These are phyloP conservation scores for Ditylenchus weischeri DNA, from an alignment of 2,888 invertebrate species.

Conservation along the genomic window DNA sequence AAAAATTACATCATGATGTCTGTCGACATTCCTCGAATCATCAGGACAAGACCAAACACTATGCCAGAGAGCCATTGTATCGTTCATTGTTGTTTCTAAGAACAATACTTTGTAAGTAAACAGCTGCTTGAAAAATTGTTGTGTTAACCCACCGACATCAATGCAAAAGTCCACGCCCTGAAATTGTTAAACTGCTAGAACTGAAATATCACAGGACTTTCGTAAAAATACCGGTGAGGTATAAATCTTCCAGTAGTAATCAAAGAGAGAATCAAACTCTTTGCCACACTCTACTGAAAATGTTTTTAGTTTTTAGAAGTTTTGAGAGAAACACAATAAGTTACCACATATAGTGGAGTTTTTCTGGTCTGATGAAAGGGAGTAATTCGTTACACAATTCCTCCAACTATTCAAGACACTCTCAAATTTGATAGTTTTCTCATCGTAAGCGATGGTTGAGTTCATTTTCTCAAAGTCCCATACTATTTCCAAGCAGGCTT, in stretches of 20 bases:
- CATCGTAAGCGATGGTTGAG: constrained; percentile 37
- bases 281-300: constrained; percentile 38
- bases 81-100: constrained; percentile 47
- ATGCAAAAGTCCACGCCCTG: constrained; percentile 51
- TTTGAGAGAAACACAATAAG: constrained; percentile 13
- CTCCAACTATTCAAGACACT: constrained; percentile 43
- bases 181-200: background rate
- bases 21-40: constrained; percentile 34
- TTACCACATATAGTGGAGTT: constrained; percentile 11
- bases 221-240: constrained; percentile 35
- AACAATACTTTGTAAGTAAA: background rate
- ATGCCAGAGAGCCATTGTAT: constrained; percentile 56
- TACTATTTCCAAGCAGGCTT: constrained; percentile 31
- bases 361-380: constrained; percentile 2
- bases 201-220: background rate
- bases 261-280: constrained; percentile 44
- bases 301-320: too few relatives aligned
- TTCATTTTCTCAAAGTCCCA: constrained; percentile 44
- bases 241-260: constrained; percentile 56
- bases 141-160: constrained; percentile 44
- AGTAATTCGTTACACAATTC: constrained; percentile 43
- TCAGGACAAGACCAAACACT: constrained; percentile 53
- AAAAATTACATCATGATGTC: constrained; percentile 29
- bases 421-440: constrained; percentile 38
- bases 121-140: background rate